phyloP scores from a whole-genome alignment of 1,140 invertebrate genomes.

The Belonocnema kinseyi region DNA sequence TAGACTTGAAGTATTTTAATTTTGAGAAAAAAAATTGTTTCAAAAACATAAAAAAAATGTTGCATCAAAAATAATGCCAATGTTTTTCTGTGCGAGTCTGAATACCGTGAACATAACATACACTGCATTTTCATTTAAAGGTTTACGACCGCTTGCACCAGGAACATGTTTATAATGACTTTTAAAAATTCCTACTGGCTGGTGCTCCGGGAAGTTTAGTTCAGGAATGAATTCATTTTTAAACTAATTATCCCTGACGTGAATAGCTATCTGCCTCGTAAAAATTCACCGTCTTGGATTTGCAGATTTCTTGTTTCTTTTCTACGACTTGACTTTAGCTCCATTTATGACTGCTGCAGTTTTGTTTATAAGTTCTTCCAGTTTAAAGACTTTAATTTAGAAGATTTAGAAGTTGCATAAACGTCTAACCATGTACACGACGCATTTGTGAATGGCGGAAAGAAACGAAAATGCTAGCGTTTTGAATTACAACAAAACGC shows the following conservation, averaged over 20 bases:
- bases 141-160: slow-evolving; percentile 35
- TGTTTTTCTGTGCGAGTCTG: background rate
- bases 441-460: too few relatives aligned
- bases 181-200: slow-evolving; percentile 2
- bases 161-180: slow-evolving; percentile 6
- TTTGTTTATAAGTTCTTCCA: too few relatives aligned
- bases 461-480: too few relatives aligned
- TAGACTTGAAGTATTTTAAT: too few relatives aligned
- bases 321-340: background rate
- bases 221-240: slow-evolving; percentile 25
- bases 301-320: slow-evolving; percentile 18
- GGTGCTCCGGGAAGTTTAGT: slow-evolving; percentile 5
- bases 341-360: background rate
- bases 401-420: too few relatives aligned
- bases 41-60: too few relatives aligned
- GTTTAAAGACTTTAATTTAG: too few relatives aligned
- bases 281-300: slow-evolving; percentile 5
- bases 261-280: background rate
- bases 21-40: too few relatives aligned
- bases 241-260: background rate
- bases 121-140: slow-evolving; percentile 34
- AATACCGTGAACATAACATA: background rate
- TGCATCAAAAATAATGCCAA: too few relatives aligned
- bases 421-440: too few relatives aligned
- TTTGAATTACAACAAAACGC: too few relatives aligned